A percentile compares a stretch with the other conserved stretches of the same genome.
These are phyloP conservation scores for Alviniconcha marisindica DNA, from an alignment of 1,140 invertebrate species.

Conservation along the genomic window DNA sequence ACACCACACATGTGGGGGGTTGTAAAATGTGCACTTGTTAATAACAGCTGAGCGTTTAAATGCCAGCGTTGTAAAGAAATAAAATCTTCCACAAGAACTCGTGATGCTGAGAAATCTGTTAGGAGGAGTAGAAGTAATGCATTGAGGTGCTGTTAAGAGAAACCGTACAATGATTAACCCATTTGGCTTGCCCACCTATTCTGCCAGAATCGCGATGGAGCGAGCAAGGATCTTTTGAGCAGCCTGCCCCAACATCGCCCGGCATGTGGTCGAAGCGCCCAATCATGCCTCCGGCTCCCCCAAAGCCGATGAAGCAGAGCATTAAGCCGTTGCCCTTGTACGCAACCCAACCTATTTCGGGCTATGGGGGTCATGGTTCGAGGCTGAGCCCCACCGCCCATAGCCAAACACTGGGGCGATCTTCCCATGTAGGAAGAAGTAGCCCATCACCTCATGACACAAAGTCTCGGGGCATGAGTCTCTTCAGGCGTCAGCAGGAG, in stretches of 20 bases:
- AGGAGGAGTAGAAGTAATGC: too few relatives aligned
- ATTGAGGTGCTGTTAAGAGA: too few relatives aligned
- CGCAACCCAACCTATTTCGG: constrained; percentile 22
- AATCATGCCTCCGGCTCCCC: constrained; percentile 40
- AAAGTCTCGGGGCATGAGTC: constrained; percentile 63
- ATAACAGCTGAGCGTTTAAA: too few relatives aligned
- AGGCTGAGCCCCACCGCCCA: constrained; percentile 31
- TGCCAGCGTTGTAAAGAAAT: too few relatives aligned
- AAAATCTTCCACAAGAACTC: too few relatives aligned
- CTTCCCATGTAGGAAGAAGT: constrained; percentile 17
- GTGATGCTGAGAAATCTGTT: too few relatives aligned
- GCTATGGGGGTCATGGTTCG: constrained; percentile 22
- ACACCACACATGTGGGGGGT: too few relatives aligned
- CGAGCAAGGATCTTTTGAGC: constrained; percentile 9
- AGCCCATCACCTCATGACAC: constrained; percentile 31
- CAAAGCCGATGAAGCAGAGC: constrained; percentile 43
- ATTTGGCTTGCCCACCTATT: neutral
- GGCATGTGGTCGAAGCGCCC: constrained; percentile 44
- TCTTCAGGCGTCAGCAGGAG: constrained; percentile 67
- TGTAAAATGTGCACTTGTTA: too few relatives aligned
- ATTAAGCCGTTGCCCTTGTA: constrained; percentile 26
- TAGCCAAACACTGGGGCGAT: constrained; percentile 18
- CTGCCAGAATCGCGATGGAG: constrained; percentile 24
- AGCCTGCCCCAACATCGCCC: constrained; percentile 38
- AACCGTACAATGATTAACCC: constrained; percentile 7